Evolutionary conservation across 2,113 vertebrate species (phyloP).

Genomic region (Platysternon megacephalum): DNA sequence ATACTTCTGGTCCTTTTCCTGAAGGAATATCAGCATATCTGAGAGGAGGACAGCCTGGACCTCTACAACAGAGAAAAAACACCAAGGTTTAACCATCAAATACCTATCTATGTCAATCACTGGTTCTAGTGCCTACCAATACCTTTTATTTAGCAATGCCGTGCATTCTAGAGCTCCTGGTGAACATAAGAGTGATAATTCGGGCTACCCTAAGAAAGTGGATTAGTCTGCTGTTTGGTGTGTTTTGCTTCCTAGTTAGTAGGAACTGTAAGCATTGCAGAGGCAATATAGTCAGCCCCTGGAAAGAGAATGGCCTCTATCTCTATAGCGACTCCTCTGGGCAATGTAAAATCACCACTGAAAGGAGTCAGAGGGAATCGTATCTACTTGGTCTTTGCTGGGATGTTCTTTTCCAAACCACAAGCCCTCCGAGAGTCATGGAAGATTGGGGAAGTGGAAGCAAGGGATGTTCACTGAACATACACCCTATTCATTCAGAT

Average conservation of each 20-base stretch:
- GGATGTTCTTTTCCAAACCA: not conserved
- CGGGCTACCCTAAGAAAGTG: not conserved
- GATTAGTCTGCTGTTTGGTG: not conserved
- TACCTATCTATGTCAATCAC: not conserved
- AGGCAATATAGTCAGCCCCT: not conserved
- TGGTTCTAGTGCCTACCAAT: rapidly evolving
- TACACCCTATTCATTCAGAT: not conserved
- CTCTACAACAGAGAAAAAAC: constrained; percentile 76
- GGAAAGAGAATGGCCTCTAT: too few relatives aligned
- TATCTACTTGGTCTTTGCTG: not conserved
- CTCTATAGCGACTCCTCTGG: too few relatives aligned
- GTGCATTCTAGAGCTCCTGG: not conserved
- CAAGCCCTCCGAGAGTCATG: not conserved
- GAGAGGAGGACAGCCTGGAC: constrained; percentile 93
- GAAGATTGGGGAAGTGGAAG: not conserved
- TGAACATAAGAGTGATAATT: not conserved
- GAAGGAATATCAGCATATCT: constrained; percentile 92
- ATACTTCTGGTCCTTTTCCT: constrained; percentile 98
- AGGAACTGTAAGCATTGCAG: not conserved
- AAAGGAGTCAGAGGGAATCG: not conserved
- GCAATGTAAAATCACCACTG: not conserved
- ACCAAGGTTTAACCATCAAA: not conserved
- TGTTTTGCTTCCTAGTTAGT: not conserved
- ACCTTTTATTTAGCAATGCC: not conserved
- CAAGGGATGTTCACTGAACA: not conserved